Conservation (phyloP, 2,888 invertebrate genomes). For the Buathra laborator region DNA sequence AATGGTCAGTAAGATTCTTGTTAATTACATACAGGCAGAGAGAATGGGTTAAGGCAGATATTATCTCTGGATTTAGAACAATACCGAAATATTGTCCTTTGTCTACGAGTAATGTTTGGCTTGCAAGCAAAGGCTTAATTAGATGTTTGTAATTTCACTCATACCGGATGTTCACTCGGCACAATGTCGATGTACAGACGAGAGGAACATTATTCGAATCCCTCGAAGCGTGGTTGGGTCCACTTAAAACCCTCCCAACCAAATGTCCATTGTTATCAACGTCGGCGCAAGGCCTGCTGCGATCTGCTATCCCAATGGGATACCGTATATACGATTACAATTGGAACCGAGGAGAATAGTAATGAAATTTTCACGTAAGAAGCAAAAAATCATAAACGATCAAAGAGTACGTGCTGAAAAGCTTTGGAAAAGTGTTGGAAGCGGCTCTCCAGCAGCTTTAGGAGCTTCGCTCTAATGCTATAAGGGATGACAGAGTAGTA, state of each 20-base stretch:
- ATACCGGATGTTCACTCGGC: constrained; percentile 8
- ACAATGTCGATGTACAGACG: constrained; percentile 19
- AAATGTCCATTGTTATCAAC: neutral
- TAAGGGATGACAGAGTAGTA: constrained; percentile 17
- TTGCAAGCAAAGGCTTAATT: neutral
- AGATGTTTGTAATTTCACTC: neutral
- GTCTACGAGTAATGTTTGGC: too few species aligned
- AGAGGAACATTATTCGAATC: constrained; percentile 9
- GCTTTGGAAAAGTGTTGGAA: neutral
- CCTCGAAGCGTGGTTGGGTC: constrained; percentile 20
- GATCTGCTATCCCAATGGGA: constrained; percentile 24
- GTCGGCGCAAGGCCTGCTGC: neutral
- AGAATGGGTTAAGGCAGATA: neutral
- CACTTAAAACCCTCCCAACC: neutral
- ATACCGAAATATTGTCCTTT: too few species aligned
- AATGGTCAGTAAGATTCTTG: neutral
- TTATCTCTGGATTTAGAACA: too few species aligned
- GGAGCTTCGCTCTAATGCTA: constrained; percentile 38
- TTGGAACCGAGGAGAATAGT: neutral
- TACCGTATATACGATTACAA: neutral
- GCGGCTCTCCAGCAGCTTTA: too few species aligned
- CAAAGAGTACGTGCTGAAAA: neutral
- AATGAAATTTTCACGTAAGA: constrained; percentile 32
- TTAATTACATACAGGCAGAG: neutral
- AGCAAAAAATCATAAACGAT: constrained; percentile 17